Percentiles rank a stretch among this genome's conserved stretches.
phyloP scores from a whole-genome alignment of 2,797 vertebrate genomes.

The Siniperca undulata region DNA sequence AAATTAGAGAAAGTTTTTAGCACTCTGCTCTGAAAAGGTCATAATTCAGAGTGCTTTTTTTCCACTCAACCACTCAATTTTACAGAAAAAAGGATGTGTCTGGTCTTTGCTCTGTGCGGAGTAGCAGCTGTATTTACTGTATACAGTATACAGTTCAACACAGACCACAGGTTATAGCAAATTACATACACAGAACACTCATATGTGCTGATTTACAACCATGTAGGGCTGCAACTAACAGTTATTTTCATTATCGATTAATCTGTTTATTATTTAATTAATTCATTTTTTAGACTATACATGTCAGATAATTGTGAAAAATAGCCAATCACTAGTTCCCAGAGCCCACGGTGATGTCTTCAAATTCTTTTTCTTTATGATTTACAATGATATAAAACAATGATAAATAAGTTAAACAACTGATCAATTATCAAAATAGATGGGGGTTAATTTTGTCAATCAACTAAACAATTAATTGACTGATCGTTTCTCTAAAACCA shows the following conservation, averaged over 20 bases:
- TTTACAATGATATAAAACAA: not conserved
- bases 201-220: conserved; percentile 8
- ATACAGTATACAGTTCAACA: conserved; percentile 8
- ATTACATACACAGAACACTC: conserved; percentile 35
- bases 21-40: conserved; percentile 40
- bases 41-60: conserved; percentile 5
- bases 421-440: not conserved
- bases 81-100: conserved; percentile 1
- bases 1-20: conserved; percentile 42
- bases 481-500: not conserved
- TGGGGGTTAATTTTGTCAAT: not conserved
- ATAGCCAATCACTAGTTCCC: not conserved
- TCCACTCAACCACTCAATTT: not conserved
- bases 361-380: not conserved
- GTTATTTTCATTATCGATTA: not conserved
- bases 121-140: conserved; percentile 35
- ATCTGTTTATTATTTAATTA: not conserved
- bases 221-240: not conserved
- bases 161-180: conserved; percentile 34
- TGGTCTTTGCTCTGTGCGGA: conserved; percentile 17
- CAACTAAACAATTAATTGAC: not conserved
- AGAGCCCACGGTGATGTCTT: not conserved
- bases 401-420: not conserved
- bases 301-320: not conserved
- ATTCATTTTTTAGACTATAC: not conserved